Percentiles rank a stretch among this genome's conserved stretches.
Evolutionary conservation across 2,888 invertebrate species (phyloP).

Genomic region (Caenorhabditis imperialis): DNA sequence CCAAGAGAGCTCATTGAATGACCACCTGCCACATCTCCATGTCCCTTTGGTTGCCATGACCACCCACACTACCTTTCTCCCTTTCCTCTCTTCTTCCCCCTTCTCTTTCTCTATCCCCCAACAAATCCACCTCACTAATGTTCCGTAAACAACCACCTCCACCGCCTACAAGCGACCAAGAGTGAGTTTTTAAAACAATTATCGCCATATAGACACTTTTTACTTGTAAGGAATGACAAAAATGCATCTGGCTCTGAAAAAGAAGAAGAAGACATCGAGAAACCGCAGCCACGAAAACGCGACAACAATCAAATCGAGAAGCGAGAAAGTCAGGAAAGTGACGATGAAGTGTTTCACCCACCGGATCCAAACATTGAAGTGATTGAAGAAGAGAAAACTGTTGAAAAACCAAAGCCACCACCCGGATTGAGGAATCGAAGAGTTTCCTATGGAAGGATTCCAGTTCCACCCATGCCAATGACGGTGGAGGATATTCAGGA

Average conservation of each 20-base stretch:
- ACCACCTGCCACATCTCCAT: too few species aligned
- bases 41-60: too few species aligned
- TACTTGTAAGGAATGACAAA: neutral
- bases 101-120: neutral
- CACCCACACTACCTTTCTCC: too few species aligned
- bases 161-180: neutral
- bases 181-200: too few species aligned
- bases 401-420: neutral
- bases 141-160: neutral
- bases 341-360: slow-evolving; percentile 11
- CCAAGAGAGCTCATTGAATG: too few species aligned
- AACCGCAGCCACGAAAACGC: neutral
- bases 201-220: too few species aligned
- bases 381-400: neutral
- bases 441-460: slow-evolving; percentile 44
- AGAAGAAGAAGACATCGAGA: slow-evolving; percentile 2
- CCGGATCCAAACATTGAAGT: neutral
- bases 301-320: slow-evolving; percentile 11
- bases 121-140: neutral
- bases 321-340: neutral
- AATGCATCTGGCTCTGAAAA: neutral
- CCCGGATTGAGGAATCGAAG: slow-evolving; percentile 17
- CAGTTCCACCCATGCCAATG: slow-evolving; percentile 39
- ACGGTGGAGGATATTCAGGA: slow-evolving; percentile 38
- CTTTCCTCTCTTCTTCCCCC: too few species aligned